A percentile compares a stretch with the other conserved stretches of the same genome.
Evolutionary conservation across 2,888 invertebrate species (phyloP).

Genomic region (Abrostola tripartita): DNA sequence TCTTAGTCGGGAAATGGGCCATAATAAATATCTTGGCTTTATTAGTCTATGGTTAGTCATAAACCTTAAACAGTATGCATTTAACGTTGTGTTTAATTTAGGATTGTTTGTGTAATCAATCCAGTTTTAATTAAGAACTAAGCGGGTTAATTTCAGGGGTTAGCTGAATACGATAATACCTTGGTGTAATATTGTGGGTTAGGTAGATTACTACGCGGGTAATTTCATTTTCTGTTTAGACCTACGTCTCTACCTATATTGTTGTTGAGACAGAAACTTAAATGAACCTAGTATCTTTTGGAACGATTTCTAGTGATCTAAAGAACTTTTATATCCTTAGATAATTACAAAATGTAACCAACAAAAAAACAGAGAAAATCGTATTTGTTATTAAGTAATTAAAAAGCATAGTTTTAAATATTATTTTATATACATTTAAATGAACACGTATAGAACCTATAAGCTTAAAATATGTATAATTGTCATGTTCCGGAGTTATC

Average conservation of each 20-base stretch:
- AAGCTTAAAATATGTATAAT: neutral
- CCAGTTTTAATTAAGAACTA: slow-evolving; percentile 45
- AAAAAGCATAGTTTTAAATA: neutral
- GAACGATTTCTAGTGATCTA: too few relatives aligned
- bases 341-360: neutral
- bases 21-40: slow-evolving; percentile 40
- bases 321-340: too few relatives aligned
- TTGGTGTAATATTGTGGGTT: slow-evolving; percentile 12
- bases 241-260: neutral
- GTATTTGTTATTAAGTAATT: neutral
- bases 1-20: slow-evolving; percentile 18
- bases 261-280: neutral
- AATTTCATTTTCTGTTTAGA: slow-evolving; percentile 13
- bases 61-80: slow-evolving; percentile 27
- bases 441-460: neutral
- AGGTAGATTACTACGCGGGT: slow-evolving; percentile 5
- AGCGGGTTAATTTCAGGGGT: slow-evolving; percentile 17
- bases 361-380: neutral
- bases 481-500: slow-evolving; percentile 8
- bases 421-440: neutral
- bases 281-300: too few relatives aligned
- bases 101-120: slow-evolving; percentile 35
- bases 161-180: slow-evolving; percentile 14
- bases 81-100: slow-evolving; percentile 46
- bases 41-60: slow-evolving; percentile 32